Base-by-base conservation (phyloP, 1,140 invertebrate species). In the Nasonia vitripennis region DNA sequence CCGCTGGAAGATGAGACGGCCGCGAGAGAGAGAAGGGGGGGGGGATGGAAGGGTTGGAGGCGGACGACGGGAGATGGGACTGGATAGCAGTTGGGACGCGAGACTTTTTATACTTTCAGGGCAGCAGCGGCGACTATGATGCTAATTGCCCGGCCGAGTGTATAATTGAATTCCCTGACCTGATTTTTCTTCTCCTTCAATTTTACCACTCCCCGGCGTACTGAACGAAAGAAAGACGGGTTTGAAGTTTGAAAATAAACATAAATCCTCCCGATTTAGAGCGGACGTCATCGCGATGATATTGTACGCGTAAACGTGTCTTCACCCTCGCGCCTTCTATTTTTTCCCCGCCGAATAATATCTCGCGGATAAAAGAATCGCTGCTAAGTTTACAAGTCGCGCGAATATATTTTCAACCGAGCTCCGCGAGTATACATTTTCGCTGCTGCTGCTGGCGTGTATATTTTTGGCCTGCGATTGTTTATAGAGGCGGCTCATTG, bases 381-480 rank as follows among this genome's bases (percentile, higher is more conserved):
- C 51, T 7, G 51, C 51, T 55, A 62, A 62, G 55, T 62, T 62
- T 62, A 62, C 55, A 62, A 62, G 20, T 62, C 55, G 20, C 6
- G 55, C 55, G 1, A 62, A 62, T 62, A 62, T 62, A 62, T n/a
- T n/a, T 62, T 62, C n/a, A 62, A 62, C 17, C 12, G 12, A 45
- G 12, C 48, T 27, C 1, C 0, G 27, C 48, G 55, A 4, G 17
- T 5, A 14, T 5, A 37, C 34, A 45, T 11, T 0, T 45, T 1
- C 1, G 41, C 41, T 9, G 4, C 41, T 45, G 6, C 0, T 10
- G 41, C 9, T 10, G 41, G 55, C 17, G 55, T 6, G 1, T 20
- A 41, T 81, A 81, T 73, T 81, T 81, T 73, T 73, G 73, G 79
- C 55, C 1, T 5, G 17, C 37, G 41, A 81, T 81, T 81, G 79